These are phyloP conservation scores for Euplagia quadripunctaria DNA, from an alignment of 2,888 invertebrate genomes.

Conservation along the genomic window DNA sequence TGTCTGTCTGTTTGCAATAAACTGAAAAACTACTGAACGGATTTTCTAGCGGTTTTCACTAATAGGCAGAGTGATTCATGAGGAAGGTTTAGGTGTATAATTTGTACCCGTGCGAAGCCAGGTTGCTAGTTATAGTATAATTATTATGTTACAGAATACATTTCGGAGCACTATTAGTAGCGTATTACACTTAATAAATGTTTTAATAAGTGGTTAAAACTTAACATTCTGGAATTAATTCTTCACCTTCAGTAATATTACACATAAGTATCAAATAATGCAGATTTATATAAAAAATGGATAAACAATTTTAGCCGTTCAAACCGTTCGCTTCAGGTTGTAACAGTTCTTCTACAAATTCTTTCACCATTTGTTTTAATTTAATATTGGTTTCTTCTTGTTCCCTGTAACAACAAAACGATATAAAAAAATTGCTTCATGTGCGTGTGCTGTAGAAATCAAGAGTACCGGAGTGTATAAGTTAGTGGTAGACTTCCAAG, in stretches of 20 bases:
- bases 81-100: no score
- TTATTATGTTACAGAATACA: neutral
- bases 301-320: conserved; percentile 48
- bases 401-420: conserved; percentile 85
- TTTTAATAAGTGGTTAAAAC: neutral
- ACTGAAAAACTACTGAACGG: no score
- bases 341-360: conserved; percentile 93
- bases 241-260: neutral
- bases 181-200: neutral
- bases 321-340: conserved; percentile 91
- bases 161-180: neutral
- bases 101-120: no score
- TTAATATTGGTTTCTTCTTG: conserved; percentile 88
- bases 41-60: no score
- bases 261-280: neutral
- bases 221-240: neutral
- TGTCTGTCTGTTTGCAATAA: no score
- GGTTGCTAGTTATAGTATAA: no score
- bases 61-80: no score
- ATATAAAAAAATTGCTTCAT: no score
- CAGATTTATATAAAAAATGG: neutral
- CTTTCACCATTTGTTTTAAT: conserved; percentile 91
- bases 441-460: no score
- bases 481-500: no score
- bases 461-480: no score